Evolutionary conservation across 2,113 vertebrate species (phyloP), one percentile per base, ranked within the genome.

Genomic region (Forbesichthys agassizii): DNA sequence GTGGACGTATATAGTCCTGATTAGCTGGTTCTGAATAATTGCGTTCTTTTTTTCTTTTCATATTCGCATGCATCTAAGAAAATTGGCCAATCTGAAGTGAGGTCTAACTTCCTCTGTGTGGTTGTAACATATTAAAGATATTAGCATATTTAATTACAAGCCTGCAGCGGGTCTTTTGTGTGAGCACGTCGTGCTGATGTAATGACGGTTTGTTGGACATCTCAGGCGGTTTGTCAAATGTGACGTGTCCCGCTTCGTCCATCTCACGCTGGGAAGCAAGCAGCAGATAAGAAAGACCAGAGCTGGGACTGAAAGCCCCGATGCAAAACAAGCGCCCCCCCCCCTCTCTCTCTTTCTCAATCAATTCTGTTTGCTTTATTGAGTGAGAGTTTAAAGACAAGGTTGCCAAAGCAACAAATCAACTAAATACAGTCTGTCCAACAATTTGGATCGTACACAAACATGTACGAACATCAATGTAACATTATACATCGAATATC

Each of bases 81-180:
- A 85, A 88, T 78, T 73, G 61, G 33, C 76, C 72, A 75, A 83
- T 82, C 82, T 75, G 83, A 82, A 81, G 86, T 74, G 84, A 81
- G 66, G 72, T 82, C 75, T 74, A 73, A 81, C 79, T 55, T 78
- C 65, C 36, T 61, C 79, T 42, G 89, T 80, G 81, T 82, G 77
- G 91, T 91, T 90, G 85, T 89, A 92, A 90, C 88, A 88, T 84
- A 90, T 92, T 85, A 89, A 90, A 90, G 69, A 83, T 77, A 87
- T 92, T 93, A 85, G 77, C 90, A 93, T 93, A 87, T 91, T 91
- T 90, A 92, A 90, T 90, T 88, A 88, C 78, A 78, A 79, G 88
- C 91, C 91, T 81, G 77, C 74, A 86, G 90, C 89, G 42, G 73
- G 79, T 68, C 68, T 74, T 91, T 77, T 84, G 72, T 82, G 78